Conservation (phyloP, 2,797 vertebrate genomes). For the Helostoma temminkii region DNA sequence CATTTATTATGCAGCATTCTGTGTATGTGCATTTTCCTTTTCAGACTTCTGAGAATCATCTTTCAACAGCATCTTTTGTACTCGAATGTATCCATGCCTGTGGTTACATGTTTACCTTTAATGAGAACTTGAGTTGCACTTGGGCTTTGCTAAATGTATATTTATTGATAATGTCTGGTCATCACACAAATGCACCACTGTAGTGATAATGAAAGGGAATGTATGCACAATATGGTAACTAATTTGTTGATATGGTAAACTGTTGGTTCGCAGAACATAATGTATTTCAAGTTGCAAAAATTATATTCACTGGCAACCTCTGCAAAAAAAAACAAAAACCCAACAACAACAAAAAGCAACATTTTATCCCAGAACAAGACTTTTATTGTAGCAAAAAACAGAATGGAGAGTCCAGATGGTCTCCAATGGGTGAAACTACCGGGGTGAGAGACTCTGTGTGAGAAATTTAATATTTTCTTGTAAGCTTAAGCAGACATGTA, state of each 20-base stretch:
- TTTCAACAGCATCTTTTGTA: no score
- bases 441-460: slow-evolving; percentile 39
- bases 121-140: neutral
- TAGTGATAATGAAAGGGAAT: neutral
- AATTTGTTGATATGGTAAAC: slow-evolving; percentile 16
- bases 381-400: slow-evolving; percentile 55
- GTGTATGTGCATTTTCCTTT: no score
- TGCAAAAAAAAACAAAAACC: neutral
- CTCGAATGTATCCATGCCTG: no score
- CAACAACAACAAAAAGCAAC: slow-evolving; percentile 39
- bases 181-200: neutral
- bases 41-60: no score
- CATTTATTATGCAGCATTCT: no score
- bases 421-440: slow-evolving; percentile 56
- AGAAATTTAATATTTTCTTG: slow-evolving; percentile 32
- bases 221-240: neutral
- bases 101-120: neutral
- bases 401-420: slow-evolving; percentile 75
- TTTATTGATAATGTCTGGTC: neutral
- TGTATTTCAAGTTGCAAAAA: slow-evolving; percentile 25
- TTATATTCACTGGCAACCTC: no score
- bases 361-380: slow-evolving; percentile 62
- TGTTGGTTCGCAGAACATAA: slow-evolving; percentile 16
- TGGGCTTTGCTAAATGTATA: neutral
- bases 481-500: slow-evolving; percentile 28